phyloP scores from a whole-genome alignment of 2,797 vertebrate species.

The Artibeus lituratus region DNA sequence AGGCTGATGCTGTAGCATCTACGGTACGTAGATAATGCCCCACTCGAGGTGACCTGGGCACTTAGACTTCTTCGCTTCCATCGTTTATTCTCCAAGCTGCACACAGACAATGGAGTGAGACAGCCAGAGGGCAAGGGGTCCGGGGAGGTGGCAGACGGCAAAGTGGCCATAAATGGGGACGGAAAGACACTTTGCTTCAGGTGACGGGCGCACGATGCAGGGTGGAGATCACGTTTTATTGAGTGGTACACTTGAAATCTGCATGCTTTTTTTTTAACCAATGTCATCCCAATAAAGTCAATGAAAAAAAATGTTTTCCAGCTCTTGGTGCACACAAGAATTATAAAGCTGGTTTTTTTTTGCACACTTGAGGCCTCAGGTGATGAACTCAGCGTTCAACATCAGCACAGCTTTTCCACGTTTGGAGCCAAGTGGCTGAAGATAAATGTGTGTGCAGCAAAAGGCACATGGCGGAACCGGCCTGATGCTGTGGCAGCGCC shows the following conservation, averaged over 20 bases:
- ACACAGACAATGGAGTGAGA: neutral
- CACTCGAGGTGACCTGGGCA: too few species aligned
- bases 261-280: neutral
- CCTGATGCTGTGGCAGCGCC: rapidly evolving
- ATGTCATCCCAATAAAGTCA: neutral
- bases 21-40: neutral
- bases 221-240: neutral
- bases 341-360: constrained; percentile 30
- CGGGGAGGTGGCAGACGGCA: neutral
- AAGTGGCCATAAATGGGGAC: neutral
- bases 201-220: neutral
- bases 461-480: rapidly evolving
- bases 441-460: neutral
- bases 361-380: constrained; percentile 63
- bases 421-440: constrained; percentile 42
- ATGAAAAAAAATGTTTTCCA: neutral
- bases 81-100: neutral
- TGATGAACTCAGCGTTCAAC: constrained; percentile 63
- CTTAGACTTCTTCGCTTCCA: neutral
- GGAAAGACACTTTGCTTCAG: neutral
- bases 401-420: constrained; percentile 38
- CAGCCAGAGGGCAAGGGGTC: neutral
- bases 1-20: too few species aligned
- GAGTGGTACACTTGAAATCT: neutral
- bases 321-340: neutral